Percentiles rank a stretch among this genome's conserved stretches.
phyloP scores from a whole-genome alignment of 2,797 vertebrate genomes.

The Sardinella longiceps region DNA sequence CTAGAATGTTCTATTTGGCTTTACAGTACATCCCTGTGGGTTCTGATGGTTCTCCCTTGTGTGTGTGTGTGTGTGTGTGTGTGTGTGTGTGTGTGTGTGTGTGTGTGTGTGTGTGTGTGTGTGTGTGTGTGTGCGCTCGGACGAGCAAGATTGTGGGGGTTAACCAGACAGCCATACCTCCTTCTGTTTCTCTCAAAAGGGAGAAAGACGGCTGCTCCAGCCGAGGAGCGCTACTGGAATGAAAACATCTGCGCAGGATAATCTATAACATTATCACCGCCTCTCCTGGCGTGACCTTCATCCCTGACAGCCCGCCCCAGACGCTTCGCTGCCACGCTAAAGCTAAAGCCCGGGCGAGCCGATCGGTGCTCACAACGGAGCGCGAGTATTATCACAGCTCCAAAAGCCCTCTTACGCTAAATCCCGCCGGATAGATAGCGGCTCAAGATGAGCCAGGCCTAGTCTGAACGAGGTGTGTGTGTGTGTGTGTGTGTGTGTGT shows the following conservation, averaged over 20 bases:
- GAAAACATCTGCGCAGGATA: slow-evolving; percentile 84
- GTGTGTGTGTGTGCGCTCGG: not conserved
- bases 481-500: not conserved
- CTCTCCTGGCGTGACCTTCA: slow-evolving; percentile 71
- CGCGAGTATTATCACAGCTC: slow-evolving; percentile 40
- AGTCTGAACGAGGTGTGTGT: not conserved
- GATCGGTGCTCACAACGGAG: not conserved
- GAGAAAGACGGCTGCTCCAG: too few species aligned
- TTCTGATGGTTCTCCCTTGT: not conserved
- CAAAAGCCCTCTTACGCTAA: slow-evolving; percentile 51
- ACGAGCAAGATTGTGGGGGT: not conserved
- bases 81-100: too few species aligned
- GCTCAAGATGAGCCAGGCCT: slow-evolving; percentile 4
- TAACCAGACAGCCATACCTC: slow-evolving; percentile 41
- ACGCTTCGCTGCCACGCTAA: not conserved
- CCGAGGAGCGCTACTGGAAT: slow-evolving; percentile 68
- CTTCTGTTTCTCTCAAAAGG: slow-evolving; percentile 73
- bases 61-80: too few species aligned
- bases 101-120: too few species aligned
- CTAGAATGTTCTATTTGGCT: too few species aligned
- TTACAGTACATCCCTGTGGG: too few species aligned
- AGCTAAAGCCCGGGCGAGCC: not conserved
- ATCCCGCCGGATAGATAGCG: slow-evolving; percentile 37
- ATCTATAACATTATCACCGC: slow-evolving; percentile 84
- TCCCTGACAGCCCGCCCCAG: slow-evolving; percentile 64